Conservation (phyloP, 2,888 invertebrate genomes). For the Drosophila mercatorum region DNA sequence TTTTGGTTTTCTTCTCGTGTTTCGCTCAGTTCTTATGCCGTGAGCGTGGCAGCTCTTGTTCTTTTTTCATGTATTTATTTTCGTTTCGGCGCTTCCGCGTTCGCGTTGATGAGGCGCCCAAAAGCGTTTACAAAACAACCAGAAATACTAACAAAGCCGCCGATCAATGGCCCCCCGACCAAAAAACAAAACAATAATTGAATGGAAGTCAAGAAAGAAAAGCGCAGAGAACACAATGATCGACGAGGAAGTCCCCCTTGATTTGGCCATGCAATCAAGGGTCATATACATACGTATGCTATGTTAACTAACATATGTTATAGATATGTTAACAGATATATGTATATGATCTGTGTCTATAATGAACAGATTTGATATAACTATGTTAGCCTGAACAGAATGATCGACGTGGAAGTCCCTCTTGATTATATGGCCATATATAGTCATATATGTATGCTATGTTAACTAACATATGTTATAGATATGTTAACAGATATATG, state of each 20-base stretch:
- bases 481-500: neutral
- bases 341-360: too few species aligned
- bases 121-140: constrained; percentile 13
- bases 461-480: too few species aligned
- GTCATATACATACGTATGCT: neutral
- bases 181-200: constrained; percentile 4
- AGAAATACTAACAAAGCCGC: constrained; percentile 36
- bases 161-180: constrained; percentile 2
- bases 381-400: neutral
- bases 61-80: neutral
- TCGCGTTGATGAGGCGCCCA: constrained; percentile 23
- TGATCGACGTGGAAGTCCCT: neutral
- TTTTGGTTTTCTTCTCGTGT: neutral
- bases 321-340: neutral
- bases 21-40: constrained; percentile 3
- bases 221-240: too few species aligned
- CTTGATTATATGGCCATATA: too few species aligned
- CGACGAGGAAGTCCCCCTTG: neutral
- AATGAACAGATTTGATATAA: neutral
- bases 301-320: neutral
- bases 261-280: neutral
- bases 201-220: constrained; percentile 6
- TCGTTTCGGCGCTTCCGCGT: constrained; percentile 51
- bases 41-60: neutral
- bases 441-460: neutral